These are phyloP conservation scores for Carposina sasakii DNA, from an alignment of 1,140 invertebrate genomes.

Conservation along the genomic window DNA sequence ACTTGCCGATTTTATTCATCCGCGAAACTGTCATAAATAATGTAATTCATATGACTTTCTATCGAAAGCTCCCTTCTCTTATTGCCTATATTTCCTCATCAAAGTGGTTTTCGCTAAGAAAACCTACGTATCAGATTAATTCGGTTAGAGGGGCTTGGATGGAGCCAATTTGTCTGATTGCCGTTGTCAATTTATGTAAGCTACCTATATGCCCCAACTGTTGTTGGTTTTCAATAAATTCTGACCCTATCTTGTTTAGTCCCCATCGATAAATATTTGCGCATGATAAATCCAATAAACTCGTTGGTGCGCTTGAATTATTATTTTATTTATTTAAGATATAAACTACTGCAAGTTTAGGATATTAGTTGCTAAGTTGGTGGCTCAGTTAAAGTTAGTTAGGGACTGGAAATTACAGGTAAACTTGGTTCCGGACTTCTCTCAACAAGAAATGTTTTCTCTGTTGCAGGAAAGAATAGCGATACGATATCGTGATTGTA, in stretches of 20 bases:
- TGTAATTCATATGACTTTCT: constrained; percentile 24
- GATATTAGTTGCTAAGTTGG: no score
- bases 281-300: constrained; percentile 68
- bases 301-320: constrained; percentile 48
- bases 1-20: no score
- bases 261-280: constrained; percentile 70
- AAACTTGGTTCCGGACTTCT: no score
- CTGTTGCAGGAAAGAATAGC: constrained; percentile 15
- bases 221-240: constrained; percentile 68
- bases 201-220: constrained; percentile 49
- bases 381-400: no score
- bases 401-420: no score
- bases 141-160: constrained; percentile 56
- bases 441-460: no score
- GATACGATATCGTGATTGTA: constrained; percentile 27
- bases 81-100: constrained; percentile 39
- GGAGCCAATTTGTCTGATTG: constrained; percentile 74
- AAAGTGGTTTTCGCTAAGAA: constrained; percentile 61
- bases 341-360: no score
- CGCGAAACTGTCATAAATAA: constrained; percentile 21
- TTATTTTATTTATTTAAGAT: constrained; percentile 42
- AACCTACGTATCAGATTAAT: constrained; percentile 68
- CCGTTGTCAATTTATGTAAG: constrained; percentile 56
- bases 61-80: constrained; percentile 22
- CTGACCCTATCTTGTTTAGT: constrained; percentile 58